Evolutionary conservation across 2,797 vertebrate species (phyloP).

Genomic region (Sebastes paucispinis): DNA sequence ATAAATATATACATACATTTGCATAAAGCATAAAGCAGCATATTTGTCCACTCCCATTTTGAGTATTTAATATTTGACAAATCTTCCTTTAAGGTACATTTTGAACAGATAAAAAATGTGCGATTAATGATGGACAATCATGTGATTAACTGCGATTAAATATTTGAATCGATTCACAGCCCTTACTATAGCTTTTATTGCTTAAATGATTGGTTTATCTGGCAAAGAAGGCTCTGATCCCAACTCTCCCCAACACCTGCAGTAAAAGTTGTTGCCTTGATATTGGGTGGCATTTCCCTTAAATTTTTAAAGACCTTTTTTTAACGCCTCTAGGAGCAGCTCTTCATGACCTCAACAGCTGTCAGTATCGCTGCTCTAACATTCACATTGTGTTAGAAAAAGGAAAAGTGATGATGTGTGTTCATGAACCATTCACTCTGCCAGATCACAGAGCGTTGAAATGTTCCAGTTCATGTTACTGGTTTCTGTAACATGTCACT

Average conservation of each 20-base stretch:
- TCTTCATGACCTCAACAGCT: background rate
- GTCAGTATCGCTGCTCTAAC: slow-evolving; percentile 13
- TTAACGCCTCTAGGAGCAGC: background rate
- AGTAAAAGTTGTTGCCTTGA: background rate
- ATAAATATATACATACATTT: too few relatives aligned
- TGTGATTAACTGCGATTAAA: too few relatives aligned
- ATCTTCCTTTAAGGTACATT: too few relatives aligned
- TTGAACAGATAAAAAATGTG: too few relatives aligned
- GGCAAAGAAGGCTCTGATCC: background rate
- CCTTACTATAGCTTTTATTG: background rate
- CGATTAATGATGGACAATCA: too few relatives aligned
- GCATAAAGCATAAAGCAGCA: too few relatives aligned
- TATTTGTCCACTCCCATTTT: too few relatives aligned
- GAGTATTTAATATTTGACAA: too few relatives aligned
- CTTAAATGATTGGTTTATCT: background rate
- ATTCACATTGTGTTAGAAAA: slow-evolving; percentile 18
- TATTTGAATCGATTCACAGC: too few relatives aligned
- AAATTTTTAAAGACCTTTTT: background rate
- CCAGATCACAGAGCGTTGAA: slow-evolving; percentile 19
- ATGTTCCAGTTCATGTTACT: slow-evolving; percentile 11
- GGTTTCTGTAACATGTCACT: slow-evolving; percentile 35
- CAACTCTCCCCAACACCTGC: background rate
- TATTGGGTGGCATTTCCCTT: slow-evolving; percentile 3
- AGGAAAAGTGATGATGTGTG: background rate
- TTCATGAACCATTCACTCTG: slow-evolving; percentile 31